Base-by-base conservation (phyloP, 2,797 vertebrate species). In the Epinephelus malabaricus region DNA sequence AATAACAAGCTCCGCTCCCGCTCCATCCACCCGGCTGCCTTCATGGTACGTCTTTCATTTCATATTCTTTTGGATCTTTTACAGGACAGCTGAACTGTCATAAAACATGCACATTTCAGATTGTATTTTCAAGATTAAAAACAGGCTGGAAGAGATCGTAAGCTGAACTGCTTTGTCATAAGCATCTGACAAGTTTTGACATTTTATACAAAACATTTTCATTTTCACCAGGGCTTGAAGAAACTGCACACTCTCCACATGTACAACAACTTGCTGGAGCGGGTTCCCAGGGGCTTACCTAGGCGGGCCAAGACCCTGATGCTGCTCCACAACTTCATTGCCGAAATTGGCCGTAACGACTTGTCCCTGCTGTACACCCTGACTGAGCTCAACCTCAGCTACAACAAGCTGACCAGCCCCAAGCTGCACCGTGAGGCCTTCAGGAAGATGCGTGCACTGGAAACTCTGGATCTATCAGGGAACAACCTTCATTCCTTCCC, bases 341-440 rank as follows among this genome's bases (percentile, higher is more conserved):
- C 94, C 0, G 97, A 98, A 91, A 97, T 99, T 12, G 94, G 95
- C 75, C 97, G 98, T 43, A 97, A 98, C 2, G 98, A 99, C 92
- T 96, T 99, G 67, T 91, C 95, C 38, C 88, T 94, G 51, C 96
- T 98, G 40, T 97, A 97, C 93, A 97, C 97, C 45, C 95, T 99
- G 69, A 98, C 96, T 0, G 98, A 99, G 92, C 96, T 99, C 78
- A 99, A 99, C 90, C 96, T 99, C 68, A 99, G 98, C 94, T 99
- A 99, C 94, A 99, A 99, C 92, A 97, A 96, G 82, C 95, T 99
- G 88, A 97, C 95, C 61, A 98, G 94, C 78, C 21, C 92, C 34
- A 95, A 94, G 79, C 79, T 99, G 73, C 97, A 99, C 91, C 95
- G 95, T 0, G 97, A 99, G 0, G 97, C 98, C 62, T 99, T 99